phyloP scores from a whole-genome alignment of 2,797 vertebrate species.

The Mormyrus hasselquistii region DNA sequence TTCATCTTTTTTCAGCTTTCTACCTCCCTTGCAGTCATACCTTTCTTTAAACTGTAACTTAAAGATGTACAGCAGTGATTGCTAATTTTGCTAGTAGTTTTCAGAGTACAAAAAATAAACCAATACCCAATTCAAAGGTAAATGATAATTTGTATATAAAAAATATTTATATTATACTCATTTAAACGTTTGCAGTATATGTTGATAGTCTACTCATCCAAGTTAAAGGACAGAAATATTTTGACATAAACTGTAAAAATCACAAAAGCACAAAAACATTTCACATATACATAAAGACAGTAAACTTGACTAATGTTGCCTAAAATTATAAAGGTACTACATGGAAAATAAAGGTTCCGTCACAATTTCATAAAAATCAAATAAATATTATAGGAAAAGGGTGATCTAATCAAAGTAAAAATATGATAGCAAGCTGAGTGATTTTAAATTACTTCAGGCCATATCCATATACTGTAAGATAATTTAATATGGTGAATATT shows the following conservation, averaged over 20 bases:
- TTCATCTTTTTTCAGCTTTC: not conserved
- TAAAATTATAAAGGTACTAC: not conserved
- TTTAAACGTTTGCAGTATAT: not conserved
- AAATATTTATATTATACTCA: not conserved
- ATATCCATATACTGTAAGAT: not conserved
- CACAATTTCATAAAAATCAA: not conserved
- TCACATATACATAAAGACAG: not conserved
- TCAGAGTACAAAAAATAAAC: not conserved
- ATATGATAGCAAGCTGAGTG: not conserved
- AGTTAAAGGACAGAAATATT: not conserved
- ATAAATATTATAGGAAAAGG: not conserved
- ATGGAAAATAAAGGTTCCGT: not conserved
- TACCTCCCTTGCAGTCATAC: not conserved
- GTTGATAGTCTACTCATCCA: not conserved
- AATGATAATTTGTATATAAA: not conserved
- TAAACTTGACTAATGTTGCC: not conserved
- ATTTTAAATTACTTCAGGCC: not conserved
- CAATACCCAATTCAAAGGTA: not conserved
- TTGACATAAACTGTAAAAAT: not conserved
- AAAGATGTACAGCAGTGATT: not conserved
- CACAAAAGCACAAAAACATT: not conserved
- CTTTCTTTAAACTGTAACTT: not conserved
- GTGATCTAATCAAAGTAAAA: not conserved
- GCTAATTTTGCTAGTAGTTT: not conserved
- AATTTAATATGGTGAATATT: not conserved